Base-by-base conservation (phyloP, 1,140 invertebrate genomes). In the Drosophila tani region DNA sequence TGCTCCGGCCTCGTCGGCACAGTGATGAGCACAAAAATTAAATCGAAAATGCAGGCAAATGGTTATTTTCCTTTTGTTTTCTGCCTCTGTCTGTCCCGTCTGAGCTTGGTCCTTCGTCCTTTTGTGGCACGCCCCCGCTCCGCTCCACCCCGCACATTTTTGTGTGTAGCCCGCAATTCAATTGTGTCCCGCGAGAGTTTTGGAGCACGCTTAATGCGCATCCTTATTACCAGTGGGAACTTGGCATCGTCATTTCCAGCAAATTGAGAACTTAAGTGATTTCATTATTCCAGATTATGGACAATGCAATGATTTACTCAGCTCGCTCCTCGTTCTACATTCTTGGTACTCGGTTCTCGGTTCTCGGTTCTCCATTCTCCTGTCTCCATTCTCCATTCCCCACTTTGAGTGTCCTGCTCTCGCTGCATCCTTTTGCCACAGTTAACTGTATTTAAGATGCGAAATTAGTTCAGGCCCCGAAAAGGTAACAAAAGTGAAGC, bases 211-310 rank as follows among this genome's bases (percentile, higher is more conserved):
- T 85, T 88, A 85, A 90, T 90, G 86, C 78, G 85, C 75, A 88
- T 88, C 81, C 85, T 88, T 88, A 90, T 88, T 90, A 81, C 85
- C 85, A 85, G 49, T 63, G 84, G 81, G 85, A 75, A 67, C 82
- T 66, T 53, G 59, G 57, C 70, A 67, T 57, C 70, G 71, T 79
- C 82, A 87, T 87, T 83, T 75, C 69, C 67, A 81, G 71, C 82
- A 86, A 90, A 91, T 90, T 91, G 86, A 75, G 82, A 90, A 90
- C 77, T 90, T 90, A 86, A 90, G 87, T 91, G 86, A 91, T 90
- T 91, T 90, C 86, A 91, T 90, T 90, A 90, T 90, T 82, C 76
- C 79, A 82, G 86, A 90, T 90, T 90, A 90, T 91, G 82, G 78
- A 86, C 82, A 86, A 90, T 90, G 85, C 80, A 81, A 90, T 85